phyloP scores from a whole-genome alignment of 2,888 invertebrate species.

The Frankliniella intonsa region DNA sequence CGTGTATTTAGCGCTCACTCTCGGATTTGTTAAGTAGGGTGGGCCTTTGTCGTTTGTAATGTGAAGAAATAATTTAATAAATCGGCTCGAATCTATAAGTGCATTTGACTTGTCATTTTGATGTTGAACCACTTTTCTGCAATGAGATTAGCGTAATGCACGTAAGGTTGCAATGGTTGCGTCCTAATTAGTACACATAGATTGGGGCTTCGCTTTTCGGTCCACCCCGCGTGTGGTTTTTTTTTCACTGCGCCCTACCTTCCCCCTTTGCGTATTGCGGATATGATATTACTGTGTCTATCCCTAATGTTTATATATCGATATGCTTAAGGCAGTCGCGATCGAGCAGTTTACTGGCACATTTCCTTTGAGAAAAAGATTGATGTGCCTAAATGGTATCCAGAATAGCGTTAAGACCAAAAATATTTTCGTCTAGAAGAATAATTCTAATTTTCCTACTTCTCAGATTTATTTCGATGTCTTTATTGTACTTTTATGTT shows the following conservation, averaged over 20 bases:
- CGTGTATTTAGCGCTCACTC: neutral
- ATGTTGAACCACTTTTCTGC: neutral
- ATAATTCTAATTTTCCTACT: too few species aligned
- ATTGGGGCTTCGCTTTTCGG: neutral
- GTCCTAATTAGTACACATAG: neutral
- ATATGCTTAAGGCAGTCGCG: neutral
- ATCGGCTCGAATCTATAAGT: neutral
- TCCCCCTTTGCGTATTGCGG: too few species aligned
- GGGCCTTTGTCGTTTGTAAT: neutral
- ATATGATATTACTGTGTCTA: too few species aligned
- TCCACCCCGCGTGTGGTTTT: neutral
- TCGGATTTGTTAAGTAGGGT: neutral
- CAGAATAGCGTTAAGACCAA: neutral
- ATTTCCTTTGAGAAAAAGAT: neutral
- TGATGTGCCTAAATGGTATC: neutral
- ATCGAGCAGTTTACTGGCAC: neutral
- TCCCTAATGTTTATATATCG: too few species aligned
- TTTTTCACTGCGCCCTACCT: neutral
- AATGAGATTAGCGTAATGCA: neutral
- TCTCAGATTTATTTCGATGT: neutral
- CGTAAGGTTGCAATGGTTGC: slow-evolving; percentile 21
- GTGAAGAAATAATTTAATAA: neutral
- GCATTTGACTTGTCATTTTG: neutral
- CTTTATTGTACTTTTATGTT: neutral
- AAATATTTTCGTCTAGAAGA: neutral